These are phyloP conservation scores for Okapia johnstoni DNA, from an alignment of 2,113 vertebrate genomes.

Conservation along the genomic window DNA sequence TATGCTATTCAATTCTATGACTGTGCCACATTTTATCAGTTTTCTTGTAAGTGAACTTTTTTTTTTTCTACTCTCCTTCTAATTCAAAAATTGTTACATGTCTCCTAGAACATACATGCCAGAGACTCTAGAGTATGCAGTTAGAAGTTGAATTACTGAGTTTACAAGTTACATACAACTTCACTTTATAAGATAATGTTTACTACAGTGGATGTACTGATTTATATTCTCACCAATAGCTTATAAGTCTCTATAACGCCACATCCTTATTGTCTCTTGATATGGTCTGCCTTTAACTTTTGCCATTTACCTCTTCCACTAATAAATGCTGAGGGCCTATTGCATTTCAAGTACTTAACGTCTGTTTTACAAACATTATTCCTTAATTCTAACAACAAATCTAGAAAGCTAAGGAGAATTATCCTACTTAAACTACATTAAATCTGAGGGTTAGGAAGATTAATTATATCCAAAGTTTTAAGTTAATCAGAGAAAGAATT, in stretches of 20 bases:
- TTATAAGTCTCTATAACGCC: not conserved
- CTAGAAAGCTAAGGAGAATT: not conserved
- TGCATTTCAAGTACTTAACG: not conserved
- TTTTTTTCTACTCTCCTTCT: not conserved
- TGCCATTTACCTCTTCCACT: not conserved
- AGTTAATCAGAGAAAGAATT: not conserved
- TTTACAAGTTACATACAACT: not conserved
- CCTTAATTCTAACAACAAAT: not conserved
- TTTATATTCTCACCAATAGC: not conserved
- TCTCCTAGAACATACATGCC: not conserved
- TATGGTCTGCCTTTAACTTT: not conserved
- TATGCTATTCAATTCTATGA: not conserved
- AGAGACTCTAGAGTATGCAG: not conserved
- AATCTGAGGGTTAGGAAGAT: not conserved
- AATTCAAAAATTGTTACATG: not conserved
- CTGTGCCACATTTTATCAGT: not conserved
- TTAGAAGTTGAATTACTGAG: not conserved
- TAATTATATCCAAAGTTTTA: not conserved
- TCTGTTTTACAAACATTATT: not conserved
- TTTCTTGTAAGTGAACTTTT: not conserved
- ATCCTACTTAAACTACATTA: not conserved
- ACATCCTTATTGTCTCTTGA: not conserved
- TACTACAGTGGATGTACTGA: not conserved
- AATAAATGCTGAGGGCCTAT: not conserved
- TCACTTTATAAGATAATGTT: not conserved